Evolutionary conservation across 2,113 vertebrate species (phyloP).

Genomic region (Peromyscus maniculatus): DNA sequence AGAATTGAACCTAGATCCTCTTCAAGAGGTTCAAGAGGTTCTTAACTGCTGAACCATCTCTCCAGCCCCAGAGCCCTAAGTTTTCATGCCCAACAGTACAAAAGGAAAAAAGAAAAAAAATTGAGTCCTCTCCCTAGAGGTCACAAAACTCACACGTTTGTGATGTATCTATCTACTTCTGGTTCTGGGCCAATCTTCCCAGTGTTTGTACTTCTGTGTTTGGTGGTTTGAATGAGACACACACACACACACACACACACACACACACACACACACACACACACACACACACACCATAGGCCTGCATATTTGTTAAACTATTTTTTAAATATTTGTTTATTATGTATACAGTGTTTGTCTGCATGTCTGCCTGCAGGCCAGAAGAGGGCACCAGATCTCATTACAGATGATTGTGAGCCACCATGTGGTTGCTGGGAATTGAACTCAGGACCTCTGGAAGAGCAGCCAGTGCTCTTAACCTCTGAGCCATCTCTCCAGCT

Average conservation of each 20-base stretch:
- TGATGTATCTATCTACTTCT: too few species aligned
- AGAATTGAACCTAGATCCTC: background rate
- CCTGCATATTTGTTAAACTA: background rate
- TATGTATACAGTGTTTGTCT: too few species aligned
- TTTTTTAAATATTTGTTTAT: too few species aligned
- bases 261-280: background rate
- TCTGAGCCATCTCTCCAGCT: too few species aligned
- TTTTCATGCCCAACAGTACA: background rate
- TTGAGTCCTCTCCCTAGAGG: background rate
- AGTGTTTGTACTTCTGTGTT: background rate
- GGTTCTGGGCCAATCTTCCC: background rate
- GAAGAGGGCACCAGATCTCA: too few species aligned
- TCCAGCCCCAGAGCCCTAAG: background rate
- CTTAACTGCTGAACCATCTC: background rate
- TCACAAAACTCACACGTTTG: background rate
- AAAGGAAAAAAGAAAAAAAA: background rate
- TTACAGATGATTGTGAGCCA: too few species aligned
- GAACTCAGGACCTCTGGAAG: too few species aligned
- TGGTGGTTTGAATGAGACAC: background rate
- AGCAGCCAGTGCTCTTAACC: too few species aligned
- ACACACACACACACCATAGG: too few species aligned
- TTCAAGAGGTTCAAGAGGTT: background rate
- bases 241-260: background rate
- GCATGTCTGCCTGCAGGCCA: too few species aligned
- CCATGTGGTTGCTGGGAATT: too few species aligned